These are phyloP conservation scores for Caenorhabditis sinica DNA, from an alignment of 2,888 invertebrate species.

Conservation along the genomic window DNA sequence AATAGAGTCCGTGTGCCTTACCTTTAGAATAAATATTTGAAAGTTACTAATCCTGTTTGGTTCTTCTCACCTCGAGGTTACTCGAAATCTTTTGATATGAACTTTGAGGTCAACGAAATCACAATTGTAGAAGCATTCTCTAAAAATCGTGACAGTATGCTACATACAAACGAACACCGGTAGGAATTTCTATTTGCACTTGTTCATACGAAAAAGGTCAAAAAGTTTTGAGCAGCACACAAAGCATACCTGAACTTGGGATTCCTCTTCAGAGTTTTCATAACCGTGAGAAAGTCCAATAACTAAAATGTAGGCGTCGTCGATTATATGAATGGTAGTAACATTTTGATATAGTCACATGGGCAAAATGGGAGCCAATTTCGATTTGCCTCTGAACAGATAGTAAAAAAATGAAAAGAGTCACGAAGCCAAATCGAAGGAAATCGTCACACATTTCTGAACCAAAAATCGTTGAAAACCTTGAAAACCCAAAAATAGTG, in stretches of 20 bases:
- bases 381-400: background rate
- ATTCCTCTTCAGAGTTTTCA: background rate
- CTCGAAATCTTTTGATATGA: too few relatives aligned
- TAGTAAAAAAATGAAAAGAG: constrained; percentile 9
- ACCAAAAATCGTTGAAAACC: constrained; percentile 34
- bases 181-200: too few relatives aligned
- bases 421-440: constrained; percentile 14
- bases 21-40: constrained; percentile 20
- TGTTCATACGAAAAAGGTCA: background rate
- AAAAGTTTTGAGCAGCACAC: background rate
- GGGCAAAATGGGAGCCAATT: constrained; percentile 14
- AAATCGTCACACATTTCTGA: constrained; percentile 12
- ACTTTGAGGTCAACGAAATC: too few relatives aligned
- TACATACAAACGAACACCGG: too few relatives aligned
- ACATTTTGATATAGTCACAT: constrained; percentile 8
- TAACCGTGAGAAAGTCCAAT: background rate
- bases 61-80: background rate
- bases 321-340: background rate
- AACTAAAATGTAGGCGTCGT: background rate
- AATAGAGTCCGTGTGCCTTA: background rate
- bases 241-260: background rate
- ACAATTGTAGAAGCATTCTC: too few relatives aligned
- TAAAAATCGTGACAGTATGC: too few relatives aligned
- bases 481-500: constrained; percentile 34
- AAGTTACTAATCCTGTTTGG: constrained; percentile 11